Evolutionary conservation across 2,113 vertebrate genomes (phyloP).

Genomic region (Rana temporaria): DNA sequence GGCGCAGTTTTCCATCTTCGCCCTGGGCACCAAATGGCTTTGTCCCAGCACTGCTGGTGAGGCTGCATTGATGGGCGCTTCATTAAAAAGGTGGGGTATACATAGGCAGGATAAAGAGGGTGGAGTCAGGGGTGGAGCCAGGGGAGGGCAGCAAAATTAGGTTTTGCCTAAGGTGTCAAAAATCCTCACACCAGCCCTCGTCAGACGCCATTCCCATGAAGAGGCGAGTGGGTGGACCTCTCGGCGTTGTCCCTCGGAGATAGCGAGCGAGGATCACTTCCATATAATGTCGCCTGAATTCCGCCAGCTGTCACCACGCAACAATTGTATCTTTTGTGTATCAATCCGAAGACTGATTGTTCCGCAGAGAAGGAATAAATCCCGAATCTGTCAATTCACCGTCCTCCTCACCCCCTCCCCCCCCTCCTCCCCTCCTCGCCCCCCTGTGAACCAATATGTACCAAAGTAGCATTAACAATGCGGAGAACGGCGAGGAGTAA

Average conservation of each 20-base stretch:
- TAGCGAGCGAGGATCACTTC: not conserved
- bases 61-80: no score
- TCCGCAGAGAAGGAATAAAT: constrained; percentile 2
- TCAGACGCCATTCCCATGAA: not conserved
- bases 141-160: no score
- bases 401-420: no score
- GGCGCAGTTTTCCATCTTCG: no score
- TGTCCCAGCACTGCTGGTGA: no score
- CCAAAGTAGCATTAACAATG: constrained; percentile 1
- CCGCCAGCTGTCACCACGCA: not conserved
- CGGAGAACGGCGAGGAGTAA: not conserved
- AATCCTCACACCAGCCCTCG: no score
- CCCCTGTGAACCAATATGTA: not conserved
- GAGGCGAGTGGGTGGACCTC: not conserved
- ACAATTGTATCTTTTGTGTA: constrained; percentile 24
- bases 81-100: no score
- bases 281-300: constrained; percentile 31
- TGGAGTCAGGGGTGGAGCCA: no score
- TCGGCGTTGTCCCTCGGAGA: not conserved
- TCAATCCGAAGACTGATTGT: constrained; percentile 28
- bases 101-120: no score
- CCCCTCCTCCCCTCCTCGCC: not conserved
- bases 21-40: no score
- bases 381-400: not conserved
- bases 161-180: no score